A percentile compares a stretch with the other conserved stretches of the same genome.
Evolutionary conservation across 2,113 vertebrate genomes (phyloP).

Genomic region (Dicaeum eximium): DNA sequence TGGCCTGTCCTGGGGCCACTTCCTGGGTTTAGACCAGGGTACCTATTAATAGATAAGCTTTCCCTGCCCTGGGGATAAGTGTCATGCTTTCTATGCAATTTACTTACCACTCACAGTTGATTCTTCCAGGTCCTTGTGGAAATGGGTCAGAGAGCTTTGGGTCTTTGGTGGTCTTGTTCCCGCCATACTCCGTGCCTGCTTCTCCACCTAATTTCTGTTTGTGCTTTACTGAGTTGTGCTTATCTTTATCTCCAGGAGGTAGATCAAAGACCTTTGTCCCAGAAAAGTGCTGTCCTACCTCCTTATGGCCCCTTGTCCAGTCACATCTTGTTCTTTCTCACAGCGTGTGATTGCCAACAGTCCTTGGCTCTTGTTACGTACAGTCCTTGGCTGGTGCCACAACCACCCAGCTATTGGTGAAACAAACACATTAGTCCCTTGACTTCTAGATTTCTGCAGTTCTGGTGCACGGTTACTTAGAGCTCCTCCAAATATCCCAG

Average conservation of each 20-base stretch:
- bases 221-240: neutral
- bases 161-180: neutral
- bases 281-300: neutral
- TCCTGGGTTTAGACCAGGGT: neutral
- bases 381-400: neutral
- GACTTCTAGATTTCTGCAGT: neutral
- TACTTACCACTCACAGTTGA: neutral
- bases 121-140: neutral
- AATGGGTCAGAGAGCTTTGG: neutral
- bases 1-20: neutral
- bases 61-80: neutral
- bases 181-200: neutral
- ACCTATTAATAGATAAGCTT: neutral
- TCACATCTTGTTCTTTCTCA: neutral
- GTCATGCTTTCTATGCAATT: neutral
- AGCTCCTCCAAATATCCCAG: neutral
- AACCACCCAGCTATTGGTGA: fast-evolving
- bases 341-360: neutral
- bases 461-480: neutral
- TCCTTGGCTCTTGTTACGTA: neutral
- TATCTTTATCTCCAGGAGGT: neutral
- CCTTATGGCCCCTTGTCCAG: neutral
- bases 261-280: neutral
- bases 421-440: neutral
- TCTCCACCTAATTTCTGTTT: neutral